Evolutionary conservation across 2,888 invertebrate genomes (phyloP), one percentile per base, ranked within the genome.

Genomic region (Andrena dorsata): DNA sequence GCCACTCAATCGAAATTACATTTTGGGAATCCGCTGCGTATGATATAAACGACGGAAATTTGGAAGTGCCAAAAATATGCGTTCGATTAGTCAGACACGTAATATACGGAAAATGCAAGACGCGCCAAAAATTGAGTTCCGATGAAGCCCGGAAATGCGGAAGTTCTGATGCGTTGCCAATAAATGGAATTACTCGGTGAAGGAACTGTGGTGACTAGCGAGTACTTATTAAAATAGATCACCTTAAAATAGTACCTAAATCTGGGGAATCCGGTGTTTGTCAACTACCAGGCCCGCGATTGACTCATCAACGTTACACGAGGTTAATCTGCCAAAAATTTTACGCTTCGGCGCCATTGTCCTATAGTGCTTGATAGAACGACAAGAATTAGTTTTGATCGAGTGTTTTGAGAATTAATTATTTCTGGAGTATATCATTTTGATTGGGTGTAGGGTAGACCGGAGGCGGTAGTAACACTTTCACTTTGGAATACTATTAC

Each of bases 131-230:
- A 63, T 41, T 30, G 28, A 56, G 13, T 70, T 58, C 32, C 68
- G 49, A 51, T 26, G 53, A 49, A 68, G 70, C 23, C 69, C 70
- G 82, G 66, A 82, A 70, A 76, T 74, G 49, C 64, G 73, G 77
- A 74, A 71, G 71, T 23, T 83, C 32, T 82, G 82, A 82, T n/a
- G 53, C 63, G 41, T 20, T 82, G 82, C 83, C 83, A 83, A 53
- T 68, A 49, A 63, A 32, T 32, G 61, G 60, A 53, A 65, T 61
- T 53, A 35, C 8, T n/a, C 41, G 16, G n/a, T 16, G 26, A 5
- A 41, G 69, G 49, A 66, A 63, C 35, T 8, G 35, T 4, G 35
- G 32, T n/a, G 28, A 49, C 69, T 28, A 13, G 26, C 30, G 1
- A 16, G 7, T 53, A 35, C 26, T 70, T 58, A 26, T 76, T 76